phyloP scores from a whole-genome alignment of 92 coral and sea anemone species.

The Phymanthus crucifer region DNA sequence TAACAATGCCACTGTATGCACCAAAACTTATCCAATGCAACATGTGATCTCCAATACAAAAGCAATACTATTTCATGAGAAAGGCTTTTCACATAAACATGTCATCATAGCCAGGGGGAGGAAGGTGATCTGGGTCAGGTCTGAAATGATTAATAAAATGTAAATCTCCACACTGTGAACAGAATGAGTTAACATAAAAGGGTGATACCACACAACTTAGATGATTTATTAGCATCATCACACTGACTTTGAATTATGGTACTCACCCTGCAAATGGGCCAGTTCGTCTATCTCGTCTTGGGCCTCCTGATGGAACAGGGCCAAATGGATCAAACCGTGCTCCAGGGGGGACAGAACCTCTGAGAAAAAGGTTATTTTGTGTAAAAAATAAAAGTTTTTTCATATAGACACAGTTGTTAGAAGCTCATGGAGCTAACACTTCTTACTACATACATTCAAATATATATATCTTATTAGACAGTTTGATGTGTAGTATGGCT shows the following conservation, averaged over 20 bases:
- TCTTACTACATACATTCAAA: too few species aligned
- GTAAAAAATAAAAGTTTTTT: not conserved
- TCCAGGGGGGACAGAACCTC: conserved; percentile 97
- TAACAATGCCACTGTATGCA: too few species aligned
- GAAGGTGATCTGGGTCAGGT: conserved; percentile 92
- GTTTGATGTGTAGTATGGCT: too few species aligned
- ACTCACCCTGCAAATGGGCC: conserved; percentile 90
- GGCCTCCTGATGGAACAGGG: conserved; percentile 84
- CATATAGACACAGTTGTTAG: not conserved
- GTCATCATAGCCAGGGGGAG: conserved; percentile 98
- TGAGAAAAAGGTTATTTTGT: conserved; percentile 3
- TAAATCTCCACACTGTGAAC: too few species aligned
- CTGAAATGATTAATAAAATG: conserved; percentile 34
- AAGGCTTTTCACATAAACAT: conserved; percentile 82
- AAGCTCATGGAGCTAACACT: too few species aligned
- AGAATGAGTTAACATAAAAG: too few species aligned
- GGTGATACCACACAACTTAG: too few species aligned
- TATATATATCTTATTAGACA: too few species aligned
- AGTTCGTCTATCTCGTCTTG: conserved; percentile 67
- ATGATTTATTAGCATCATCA: too few species aligned
- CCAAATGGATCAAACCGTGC: conserved; percentile 99
- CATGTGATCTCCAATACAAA: too few species aligned
- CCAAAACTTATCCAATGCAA: too few species aligned
- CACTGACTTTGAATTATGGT: not conserved
- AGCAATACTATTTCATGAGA: not conserved